phyloP scores from a whole-genome alignment of 2,113 vertebrate species.

The Zosterops lateralis region DNA sequence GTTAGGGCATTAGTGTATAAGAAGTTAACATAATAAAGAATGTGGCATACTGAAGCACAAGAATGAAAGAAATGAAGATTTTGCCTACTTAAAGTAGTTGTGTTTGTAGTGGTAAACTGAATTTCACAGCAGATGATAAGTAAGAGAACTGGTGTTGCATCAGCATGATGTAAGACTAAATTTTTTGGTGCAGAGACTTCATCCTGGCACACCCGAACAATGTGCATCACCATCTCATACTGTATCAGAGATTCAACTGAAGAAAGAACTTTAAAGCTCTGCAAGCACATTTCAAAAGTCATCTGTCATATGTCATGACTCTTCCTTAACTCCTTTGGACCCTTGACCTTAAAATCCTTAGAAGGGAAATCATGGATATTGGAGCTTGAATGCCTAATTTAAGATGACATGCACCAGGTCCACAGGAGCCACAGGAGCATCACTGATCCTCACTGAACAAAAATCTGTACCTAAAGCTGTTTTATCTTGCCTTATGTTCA shows the following conservation, averaged over 20 bases:
- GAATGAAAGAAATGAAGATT: constrained; percentile 2
- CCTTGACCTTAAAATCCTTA: neutral
- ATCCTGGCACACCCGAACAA: neutral
- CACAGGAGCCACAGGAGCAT: neutral
- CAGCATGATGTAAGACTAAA: neutral
- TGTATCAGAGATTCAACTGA: neutral
- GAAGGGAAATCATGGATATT: neutral
- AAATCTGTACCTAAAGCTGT: neutral
- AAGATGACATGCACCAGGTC: neutral
- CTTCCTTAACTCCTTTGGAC: neutral
- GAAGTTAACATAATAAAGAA: constrained; percentile 19
- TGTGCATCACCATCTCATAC: neutral
- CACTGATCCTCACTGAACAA: accelerated
- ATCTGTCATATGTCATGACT: neutral
- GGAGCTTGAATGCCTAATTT: neutral
- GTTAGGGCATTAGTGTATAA: constrained; percentile 17
- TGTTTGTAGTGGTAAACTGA: neutral
- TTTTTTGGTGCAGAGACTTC: neutral
- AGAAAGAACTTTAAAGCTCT: neutral
- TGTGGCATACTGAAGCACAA: neutral
- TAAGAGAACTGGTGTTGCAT: neutral
- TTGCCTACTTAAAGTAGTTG: neutral
- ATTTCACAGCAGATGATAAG: neutral
- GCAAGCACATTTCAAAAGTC: neutral
- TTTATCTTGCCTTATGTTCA: neutral